These are phyloP conservation scores for Achroia grisella DNA, from an alignment of 1,140 invertebrate species.

Conservation along the genomic window DNA sequence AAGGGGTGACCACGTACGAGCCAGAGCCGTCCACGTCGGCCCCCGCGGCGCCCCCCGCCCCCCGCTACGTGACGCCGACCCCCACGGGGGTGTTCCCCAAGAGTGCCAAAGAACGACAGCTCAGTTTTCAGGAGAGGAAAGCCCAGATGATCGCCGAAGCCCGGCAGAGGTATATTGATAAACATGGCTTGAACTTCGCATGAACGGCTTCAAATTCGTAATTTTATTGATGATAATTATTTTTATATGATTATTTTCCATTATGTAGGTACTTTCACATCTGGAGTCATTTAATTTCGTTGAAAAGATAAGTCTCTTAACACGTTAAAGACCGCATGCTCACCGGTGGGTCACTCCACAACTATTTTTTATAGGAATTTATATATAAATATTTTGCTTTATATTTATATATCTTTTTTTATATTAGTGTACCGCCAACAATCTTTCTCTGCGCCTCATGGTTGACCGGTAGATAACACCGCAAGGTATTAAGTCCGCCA, in stretches of 20 bases:
- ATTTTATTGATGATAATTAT: not conserved
- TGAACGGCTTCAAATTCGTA: slow-evolving; percentile 12
- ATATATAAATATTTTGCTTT: too few relatives aligned
- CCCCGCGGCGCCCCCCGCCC: slow-evolving; percentile 15
- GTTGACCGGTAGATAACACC: too few relatives aligned
- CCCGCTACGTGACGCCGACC: slow-evolving; percentile 29
- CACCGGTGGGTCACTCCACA: too few relatives aligned
- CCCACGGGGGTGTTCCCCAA: slow-evolving; percentile 76
- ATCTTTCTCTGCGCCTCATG: too few relatives aligned
- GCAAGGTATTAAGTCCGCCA: too few relatives aligned
- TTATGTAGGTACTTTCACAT: too few relatives aligned
- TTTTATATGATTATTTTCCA: not conserved
- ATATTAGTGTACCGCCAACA: too few relatives aligned
- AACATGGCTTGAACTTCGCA: slow-evolving; percentile 77
- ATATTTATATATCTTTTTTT: too few relatives aligned
- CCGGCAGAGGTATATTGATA: slow-evolving; percentile 84
- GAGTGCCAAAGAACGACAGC: slow-evolving; percentile 74
- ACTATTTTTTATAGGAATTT: too few relatives aligned
- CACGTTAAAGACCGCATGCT: too few relatives aligned
- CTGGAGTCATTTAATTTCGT: too few relatives aligned
- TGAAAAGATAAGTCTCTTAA: too few relatives aligned
- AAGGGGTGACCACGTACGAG: slow-evolving; percentile 81
- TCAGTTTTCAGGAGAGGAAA: slow-evolving; percentile 81
- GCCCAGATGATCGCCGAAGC: slow-evolving; percentile 85
- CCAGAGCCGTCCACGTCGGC: slow-evolving; percentile 63